Evolutionary conservation across 2,888 invertebrate species (phyloP).

Genomic region (Pristionchus exspectatus): DNA sequence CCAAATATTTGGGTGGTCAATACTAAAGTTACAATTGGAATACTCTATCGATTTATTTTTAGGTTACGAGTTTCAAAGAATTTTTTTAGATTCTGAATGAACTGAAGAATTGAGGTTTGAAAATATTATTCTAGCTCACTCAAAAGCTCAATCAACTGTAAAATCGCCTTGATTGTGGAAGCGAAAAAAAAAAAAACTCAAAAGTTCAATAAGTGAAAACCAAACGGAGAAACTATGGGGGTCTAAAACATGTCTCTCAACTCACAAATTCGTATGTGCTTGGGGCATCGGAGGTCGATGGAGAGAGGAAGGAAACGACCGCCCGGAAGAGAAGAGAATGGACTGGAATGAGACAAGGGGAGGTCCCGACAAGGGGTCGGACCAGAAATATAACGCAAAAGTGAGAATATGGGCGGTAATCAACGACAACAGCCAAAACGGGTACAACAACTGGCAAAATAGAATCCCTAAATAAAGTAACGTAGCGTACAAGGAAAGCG

Average conservation of each 20-base stretch:
- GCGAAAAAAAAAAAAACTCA: too few species aligned
- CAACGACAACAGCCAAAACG: background rate
- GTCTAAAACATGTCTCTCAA: background rate
- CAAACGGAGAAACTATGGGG: too few species aligned
- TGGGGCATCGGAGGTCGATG: conserved; percentile 5
- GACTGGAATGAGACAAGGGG: background rate
- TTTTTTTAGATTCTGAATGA: too few species aligned
- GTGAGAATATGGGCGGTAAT: background rate
- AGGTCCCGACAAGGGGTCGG: background rate
- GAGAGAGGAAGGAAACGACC: conserved; percentile 18
- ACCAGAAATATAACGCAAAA: background rate
- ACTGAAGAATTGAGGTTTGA: too few species aligned
- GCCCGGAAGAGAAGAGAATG: conserved; percentile 22
- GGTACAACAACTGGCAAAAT: background rate
- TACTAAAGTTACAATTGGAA: too few species aligned
- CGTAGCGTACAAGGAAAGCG: background rate
- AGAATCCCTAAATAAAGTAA: background rate
- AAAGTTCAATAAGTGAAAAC: too few species aligned
- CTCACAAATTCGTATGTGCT: conserved; percentile 37
- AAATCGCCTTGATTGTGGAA: too few species aligned
- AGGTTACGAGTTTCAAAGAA: too few species aligned
- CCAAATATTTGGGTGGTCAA: background rate
- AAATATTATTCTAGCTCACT: too few species aligned
- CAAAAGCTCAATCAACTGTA: too few species aligned
- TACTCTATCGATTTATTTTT: too few species aligned